These are phyloP conservation scores for Stenotaenia linearis DNA, from an alignment of 2,888 invertebrate species.

Conservation along the genomic window DNA sequence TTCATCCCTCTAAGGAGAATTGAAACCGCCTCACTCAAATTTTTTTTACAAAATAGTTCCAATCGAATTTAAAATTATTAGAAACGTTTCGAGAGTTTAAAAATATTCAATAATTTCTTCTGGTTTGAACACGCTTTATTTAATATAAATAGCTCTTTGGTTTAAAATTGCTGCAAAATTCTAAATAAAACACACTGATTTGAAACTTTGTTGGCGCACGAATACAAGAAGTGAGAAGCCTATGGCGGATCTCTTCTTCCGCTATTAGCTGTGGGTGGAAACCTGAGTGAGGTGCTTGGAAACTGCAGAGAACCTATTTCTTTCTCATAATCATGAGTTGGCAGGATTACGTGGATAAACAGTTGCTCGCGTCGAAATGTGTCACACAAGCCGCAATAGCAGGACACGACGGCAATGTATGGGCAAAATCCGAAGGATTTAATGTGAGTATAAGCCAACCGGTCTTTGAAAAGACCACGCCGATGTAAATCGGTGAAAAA, in stretches of 20 bases:
- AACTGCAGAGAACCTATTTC: not conserved
- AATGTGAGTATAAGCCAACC: slow-evolving; percentile 64
- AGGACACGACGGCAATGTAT: slow-evolving; percentile 90
- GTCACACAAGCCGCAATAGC: slow-evolving; percentile 91
- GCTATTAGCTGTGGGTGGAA: slow-evolving; percentile 30
- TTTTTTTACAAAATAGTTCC: not conserved
- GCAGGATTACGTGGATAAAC: slow-evolving; percentile 97
- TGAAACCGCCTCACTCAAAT: not conserved
- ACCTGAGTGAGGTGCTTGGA: not conserved
- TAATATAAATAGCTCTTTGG: no score
- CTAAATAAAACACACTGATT: not conserved
- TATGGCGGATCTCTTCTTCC: slow-evolving; percentile 30
- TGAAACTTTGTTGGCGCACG: not conserved
- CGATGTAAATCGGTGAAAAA: not conserved
- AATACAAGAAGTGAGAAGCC: not conserved
- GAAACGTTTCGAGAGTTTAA: not conserved
- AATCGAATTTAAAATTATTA: not conserved
- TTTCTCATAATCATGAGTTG: slow-evolving; percentile 71
- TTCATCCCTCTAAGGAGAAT: not conserved
- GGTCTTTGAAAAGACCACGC: not conserved
- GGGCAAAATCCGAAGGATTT: slow-evolving; percentile 89
- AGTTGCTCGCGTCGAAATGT: slow-evolving; percentile 90
- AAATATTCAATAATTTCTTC: not conserved
- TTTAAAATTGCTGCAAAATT: not conserved
- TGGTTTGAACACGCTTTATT: no score